Evolutionary conservation across 2,888 invertebrate species (phyloP), one percentile per base, ranked within the genome.

Genomic region (Dryobota labecula): DNA sequence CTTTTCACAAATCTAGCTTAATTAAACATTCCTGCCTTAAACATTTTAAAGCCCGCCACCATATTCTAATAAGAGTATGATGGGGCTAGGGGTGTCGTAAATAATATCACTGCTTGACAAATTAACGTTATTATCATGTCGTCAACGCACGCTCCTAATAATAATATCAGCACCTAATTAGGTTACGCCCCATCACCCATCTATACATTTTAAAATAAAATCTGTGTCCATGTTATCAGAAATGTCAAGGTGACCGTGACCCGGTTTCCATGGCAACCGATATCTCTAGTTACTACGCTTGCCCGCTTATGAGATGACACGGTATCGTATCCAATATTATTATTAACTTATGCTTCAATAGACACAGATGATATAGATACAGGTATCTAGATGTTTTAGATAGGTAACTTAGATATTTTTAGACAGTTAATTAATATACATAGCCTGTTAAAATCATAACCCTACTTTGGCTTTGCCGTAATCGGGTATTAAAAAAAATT

Each of bases 191-290:
- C 51, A 78, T 58, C 64, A 47, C 27, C 38, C 30, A 47, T 53
- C 38, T 43, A 72, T 58, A 64, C 24, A 56, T 72, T 76, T 78
- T 53, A 73, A 69, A 78, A 73, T 72, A 65, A 79, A 58, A 73
- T 73, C 49, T 53, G 30, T 38, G 33, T 45, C 20, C 63, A 41
- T 41, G 51, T 58, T 75, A 62, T 82, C 77, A 72, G 53, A 84
- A 84, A 87, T 82, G 82, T 76, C 87, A 70, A 27, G 30, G 73
- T 65, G 78, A 56, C 89, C 87, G 80, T 86, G 88, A 89, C 84
- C 87, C 81, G 43, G 87, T 90, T 77, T 63, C 84, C 79, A 87
- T 89, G 84, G 82, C 83, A 73, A 89, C 88, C 47, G 51, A 63
- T 30, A 63, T 77, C 60, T 73, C 75, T 63, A 43, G 57, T 67